Conservation (phyloP, 2,113 vertebrate genomes). For the zebrafish (Danio rerio) region DNA sequence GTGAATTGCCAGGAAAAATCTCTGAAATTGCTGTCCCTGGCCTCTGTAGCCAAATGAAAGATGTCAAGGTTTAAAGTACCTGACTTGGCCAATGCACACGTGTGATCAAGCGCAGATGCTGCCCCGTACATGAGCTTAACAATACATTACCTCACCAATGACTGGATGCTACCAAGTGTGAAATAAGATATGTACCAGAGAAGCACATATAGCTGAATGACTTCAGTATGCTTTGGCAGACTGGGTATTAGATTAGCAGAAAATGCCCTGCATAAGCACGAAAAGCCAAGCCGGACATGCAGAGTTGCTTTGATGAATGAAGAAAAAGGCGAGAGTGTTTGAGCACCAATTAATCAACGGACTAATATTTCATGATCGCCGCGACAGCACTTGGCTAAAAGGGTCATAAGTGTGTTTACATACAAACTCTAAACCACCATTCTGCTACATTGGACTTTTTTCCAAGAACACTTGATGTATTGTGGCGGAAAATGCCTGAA, state of each 20-base stretch:
- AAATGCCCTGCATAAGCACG: conserved; percentile 2
- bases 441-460: conserved; percentile 2
- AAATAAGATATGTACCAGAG: conserved; percentile 20
- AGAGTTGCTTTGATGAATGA: conserved; percentile 12
- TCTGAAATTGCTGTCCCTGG: neutral
- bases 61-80: conserved; percentile 20
- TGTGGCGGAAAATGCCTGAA: neutral
- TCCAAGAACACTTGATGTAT: neutral
- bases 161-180: conserved; percentile 15
- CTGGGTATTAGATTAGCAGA: neutral
- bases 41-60: neutral
- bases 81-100: neutral
- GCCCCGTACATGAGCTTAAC: neutral
- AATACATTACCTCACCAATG: conserved; percentile 29
- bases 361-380: neutral
- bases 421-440: neutral
- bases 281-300: neutral
- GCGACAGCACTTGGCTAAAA: neutral
- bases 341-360: conserved; percentile 1
- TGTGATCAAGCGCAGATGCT: conserved; percentile 3
- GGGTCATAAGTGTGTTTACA: conserved; percentile 9
- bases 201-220: conserved; percentile 18
- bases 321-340: neutral
- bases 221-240: conserved; percentile 1
- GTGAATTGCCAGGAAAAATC: neutral